Conservation (phyloP, 2,797 vertebrate genomes). For the Falco novaeseelandiae region DNA sequence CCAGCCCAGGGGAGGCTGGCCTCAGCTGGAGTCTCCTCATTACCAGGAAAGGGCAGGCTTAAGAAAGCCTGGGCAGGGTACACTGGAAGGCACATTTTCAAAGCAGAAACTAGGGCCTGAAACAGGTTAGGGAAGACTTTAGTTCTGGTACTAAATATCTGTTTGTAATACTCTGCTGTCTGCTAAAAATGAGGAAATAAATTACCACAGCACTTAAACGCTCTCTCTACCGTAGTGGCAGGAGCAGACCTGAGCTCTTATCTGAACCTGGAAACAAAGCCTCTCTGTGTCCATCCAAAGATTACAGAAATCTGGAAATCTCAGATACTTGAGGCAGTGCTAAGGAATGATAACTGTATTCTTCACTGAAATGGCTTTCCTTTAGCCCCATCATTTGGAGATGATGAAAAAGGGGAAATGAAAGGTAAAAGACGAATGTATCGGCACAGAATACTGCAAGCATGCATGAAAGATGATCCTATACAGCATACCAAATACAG, state of each 20-base stretch:
- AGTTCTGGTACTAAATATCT: neutral
- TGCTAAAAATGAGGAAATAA: neutral
- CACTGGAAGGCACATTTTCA: neutral
- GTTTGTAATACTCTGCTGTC: neutral
- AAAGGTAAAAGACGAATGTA: neutral
- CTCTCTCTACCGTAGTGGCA: neutral
- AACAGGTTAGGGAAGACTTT: neutral
- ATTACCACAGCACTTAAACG: neutral
- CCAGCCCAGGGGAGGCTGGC: neutral
- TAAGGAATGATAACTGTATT: neutral
- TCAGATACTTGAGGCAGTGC: neutral
- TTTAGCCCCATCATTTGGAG: neutral
- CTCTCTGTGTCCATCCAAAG: neutral
- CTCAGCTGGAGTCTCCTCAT: accelerated
- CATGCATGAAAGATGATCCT: neutral
- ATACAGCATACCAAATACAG: neutral
- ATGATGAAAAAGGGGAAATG: neutral
- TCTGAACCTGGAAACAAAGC: neutral
- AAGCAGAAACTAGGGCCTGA: neutral
- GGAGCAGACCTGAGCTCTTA: neutral
- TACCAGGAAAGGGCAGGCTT: accelerated
- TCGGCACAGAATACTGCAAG: neutral
- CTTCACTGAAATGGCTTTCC: neutral
- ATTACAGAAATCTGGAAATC: neutral
- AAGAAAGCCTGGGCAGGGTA: neutral